phyloP scores from a whole-genome alignment of 2,888 invertebrate species.

The Spatulosminthurus flaviceps region DNA sequence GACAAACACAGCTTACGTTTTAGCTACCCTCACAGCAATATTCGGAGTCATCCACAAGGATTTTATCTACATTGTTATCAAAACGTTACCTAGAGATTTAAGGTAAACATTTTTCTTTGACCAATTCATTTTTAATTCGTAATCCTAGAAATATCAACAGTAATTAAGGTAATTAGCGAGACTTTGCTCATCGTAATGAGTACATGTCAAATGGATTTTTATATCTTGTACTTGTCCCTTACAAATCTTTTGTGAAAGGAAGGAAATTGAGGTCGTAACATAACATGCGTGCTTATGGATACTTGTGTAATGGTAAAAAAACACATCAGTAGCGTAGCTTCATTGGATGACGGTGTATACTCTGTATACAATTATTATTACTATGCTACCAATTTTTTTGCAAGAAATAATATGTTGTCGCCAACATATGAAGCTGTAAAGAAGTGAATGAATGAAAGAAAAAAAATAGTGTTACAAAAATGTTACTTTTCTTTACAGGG shows the following conservation, averaged over 20 bases:
- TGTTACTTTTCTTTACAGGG: neutral
- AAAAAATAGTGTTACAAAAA: no score
- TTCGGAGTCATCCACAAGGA: conserved; percentile 30
- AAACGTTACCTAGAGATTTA: conserved; percentile 36
- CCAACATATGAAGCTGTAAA: neutral
- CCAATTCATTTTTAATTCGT: neutral
- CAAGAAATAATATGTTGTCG: neutral
- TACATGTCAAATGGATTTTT: no score
- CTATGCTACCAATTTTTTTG: neutral
- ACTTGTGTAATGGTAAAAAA: neutral
- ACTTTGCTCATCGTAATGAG: no score
- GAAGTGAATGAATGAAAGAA: no score
- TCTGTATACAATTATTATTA: no score
- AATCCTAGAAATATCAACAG: neutral
- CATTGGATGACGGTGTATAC: no score
- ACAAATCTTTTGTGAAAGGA: neutral
- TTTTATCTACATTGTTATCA: conserved; percentile 16
- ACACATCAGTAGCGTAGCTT: no score
- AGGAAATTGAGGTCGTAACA: neutral
- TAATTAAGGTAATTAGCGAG: no score
- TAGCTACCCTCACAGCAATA: conserved; percentile 26
- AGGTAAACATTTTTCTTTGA: conserved; percentile 7
- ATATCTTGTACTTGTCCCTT: neutral
- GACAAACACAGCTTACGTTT: conserved; percentile 32
- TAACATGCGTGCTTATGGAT: conserved; percentile 1